Evolutionary conservation across 1,140 invertebrate genomes (phyloP).

Genomic region (Conopomorpha cramerella): DNA sequence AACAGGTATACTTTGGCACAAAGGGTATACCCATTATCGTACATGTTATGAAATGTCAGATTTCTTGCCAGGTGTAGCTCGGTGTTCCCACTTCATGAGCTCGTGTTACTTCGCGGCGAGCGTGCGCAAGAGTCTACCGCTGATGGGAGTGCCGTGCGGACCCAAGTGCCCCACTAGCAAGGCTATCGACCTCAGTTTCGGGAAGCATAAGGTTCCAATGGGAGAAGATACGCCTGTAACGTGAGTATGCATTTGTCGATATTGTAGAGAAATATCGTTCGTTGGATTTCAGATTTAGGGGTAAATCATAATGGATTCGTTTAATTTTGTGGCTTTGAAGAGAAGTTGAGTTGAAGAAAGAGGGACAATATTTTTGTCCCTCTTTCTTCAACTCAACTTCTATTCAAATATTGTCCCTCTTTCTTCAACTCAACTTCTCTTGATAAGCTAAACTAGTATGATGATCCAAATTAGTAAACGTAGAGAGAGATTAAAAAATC

Average conservation of each 20-base stretch:
- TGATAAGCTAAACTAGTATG: no score
- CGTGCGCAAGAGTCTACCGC: conserved; percentile 50
- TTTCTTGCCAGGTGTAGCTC: conserved; percentile 62
- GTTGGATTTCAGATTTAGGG: no score
- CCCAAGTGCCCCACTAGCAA: conserved; percentile 58
- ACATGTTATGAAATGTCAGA: no score
- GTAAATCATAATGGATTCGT: no score
- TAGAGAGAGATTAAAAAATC: no score
- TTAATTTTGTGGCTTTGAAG: no score
- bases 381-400: no score
- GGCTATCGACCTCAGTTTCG: conserved; percentile 29
- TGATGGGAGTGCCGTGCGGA: conserved; percentile 65
- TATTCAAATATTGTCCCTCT: background rate
- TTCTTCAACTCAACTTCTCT: no score
- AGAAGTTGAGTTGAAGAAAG: no score
- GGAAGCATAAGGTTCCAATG: conserved; percentile 48
- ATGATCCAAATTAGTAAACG: no score
- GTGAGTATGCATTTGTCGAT: conserved; percentile 41
- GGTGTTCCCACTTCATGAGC: conserved; percentile 71
- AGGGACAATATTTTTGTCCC: background rate
- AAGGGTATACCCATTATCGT: no score
- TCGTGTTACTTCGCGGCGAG: conserved; percentile 69
- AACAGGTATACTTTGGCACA: no score
- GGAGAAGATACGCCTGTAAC: conserved; percentile 66
- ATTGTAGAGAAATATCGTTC: conserved; percentile 5